Evolutionary conservation across 2,888 invertebrate genomes (phyloP).

Genomic region (Trisateles emortualis): DNA sequence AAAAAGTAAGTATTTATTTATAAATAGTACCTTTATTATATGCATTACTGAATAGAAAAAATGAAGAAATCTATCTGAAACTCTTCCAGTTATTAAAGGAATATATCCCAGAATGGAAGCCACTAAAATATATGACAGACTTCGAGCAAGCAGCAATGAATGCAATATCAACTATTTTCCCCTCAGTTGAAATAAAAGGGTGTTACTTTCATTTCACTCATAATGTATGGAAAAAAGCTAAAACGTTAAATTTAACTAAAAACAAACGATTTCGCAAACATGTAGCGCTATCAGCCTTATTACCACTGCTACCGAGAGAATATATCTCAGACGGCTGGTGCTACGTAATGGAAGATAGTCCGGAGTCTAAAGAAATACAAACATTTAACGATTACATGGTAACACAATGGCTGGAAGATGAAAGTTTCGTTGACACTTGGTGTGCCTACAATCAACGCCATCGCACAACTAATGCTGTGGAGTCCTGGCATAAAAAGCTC

Average conservation of each 20-base stretch:
- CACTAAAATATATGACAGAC: conserved; percentile 11
- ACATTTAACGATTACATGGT: conserved; percentile 23
- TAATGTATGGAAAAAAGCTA: conserved; percentile 25
- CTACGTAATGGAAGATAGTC: conserved; percentile 19
- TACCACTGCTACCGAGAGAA: conserved; percentile 17
- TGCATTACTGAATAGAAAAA: conserved; percentile 18
- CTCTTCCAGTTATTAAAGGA: conserved; percentile 13
- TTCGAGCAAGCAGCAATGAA: conserved; percentile 19
- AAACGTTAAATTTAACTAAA: conserved; percentile 13
- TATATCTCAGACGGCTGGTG: conserved; percentile 13
- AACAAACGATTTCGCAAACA: conserved; percentile 1
- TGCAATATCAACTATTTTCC: conserved; percentile 14
- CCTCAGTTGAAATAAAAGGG: conserved; percentile 12
- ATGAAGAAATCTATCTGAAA: conserved; percentile 11
- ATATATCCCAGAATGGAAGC: conserved; percentile 6
- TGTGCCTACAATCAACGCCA: conserved; percentile 19
- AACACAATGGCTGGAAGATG: conserved; percentile 20
- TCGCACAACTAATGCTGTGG: conserved; percentile 22
- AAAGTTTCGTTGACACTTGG: conserved; percentile 20
- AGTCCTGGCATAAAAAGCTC: conserved; percentile 15
- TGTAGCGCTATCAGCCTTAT: conserved; percentile 14
- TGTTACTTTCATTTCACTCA: conserved; percentile 20
- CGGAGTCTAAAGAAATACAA: conserved; percentile 11
- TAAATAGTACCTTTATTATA: conserved; percentile 15
- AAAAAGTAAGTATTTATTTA: too few species aligned